A percentile compares a stretch with the other conserved stretches of the same genome.
phyloP scores from a whole-genome alignment of 2,113 vertebrate genomes.

The Corvus cornix region DNA sequence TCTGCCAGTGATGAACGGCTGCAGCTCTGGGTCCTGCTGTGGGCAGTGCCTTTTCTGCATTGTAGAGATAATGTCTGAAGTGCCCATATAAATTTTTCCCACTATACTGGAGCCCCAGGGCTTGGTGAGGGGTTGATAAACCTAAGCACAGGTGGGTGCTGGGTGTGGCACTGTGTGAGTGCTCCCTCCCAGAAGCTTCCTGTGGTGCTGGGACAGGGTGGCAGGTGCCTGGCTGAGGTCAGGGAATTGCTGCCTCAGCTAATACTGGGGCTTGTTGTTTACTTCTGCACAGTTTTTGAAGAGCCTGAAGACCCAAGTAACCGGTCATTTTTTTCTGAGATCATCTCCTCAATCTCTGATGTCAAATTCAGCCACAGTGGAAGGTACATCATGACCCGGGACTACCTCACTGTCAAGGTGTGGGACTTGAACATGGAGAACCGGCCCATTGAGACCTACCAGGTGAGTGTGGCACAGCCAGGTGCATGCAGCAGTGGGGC shows the following conservation, averaged over 20 bases:
- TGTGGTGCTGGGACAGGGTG: not conserved
- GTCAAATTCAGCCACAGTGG: constrained; percentile 97
- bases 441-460: constrained; percentile 93
- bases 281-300: constrained; percentile 85
- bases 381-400: constrained; percentile 94
- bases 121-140: not conserved
- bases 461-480: constrained; percentile 39
- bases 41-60: not conserved
- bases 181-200: not conserved
- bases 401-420: constrained; percentile 95
- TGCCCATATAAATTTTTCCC: no score
- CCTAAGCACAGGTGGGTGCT: not conserved
- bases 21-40: not conserved
- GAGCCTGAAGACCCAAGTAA: constrained; percentile 95
- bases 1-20: not conserved
- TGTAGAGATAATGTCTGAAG: not conserved
- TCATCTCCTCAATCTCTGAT: constrained; percentile 96
- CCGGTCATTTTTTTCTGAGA: constrained; percentile 95
- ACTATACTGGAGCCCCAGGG: not conserved
- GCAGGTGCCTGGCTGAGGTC: not conserved
- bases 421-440: constrained; percentile 99
- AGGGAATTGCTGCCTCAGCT: not conserved
- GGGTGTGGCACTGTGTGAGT: not conserved
- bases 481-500: accelerated
- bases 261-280: not conserved